A percentile compares a stretch with the other conserved stretches of the same genome.
Conservation (phyloP, 2,888 invertebrate genomes). For the Trachelus stipa region DNA sequence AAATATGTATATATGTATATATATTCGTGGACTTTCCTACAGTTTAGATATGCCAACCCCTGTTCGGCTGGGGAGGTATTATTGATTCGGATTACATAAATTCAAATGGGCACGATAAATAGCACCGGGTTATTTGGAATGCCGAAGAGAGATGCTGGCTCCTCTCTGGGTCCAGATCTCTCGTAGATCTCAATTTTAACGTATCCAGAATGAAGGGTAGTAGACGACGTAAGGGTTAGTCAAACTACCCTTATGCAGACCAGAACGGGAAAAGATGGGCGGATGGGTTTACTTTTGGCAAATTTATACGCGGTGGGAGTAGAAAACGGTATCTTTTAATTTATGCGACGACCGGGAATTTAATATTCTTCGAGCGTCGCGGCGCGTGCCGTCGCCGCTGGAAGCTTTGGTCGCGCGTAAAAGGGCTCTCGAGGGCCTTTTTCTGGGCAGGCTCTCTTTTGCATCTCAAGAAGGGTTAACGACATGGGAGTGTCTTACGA, state of each 20-base stretch:
- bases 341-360: constrained; percentile 62
- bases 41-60: neutral
- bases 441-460: constrained; percentile 40
- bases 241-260: neutral
- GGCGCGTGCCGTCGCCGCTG: constrained; percentile 42
- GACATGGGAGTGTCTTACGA: constrained; percentile 20
- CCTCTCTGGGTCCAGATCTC: neutral
- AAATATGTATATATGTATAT: neutral
- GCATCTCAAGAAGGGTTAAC: constrained; percentile 56
- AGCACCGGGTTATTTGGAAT: neutral
- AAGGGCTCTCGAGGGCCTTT: constrained; percentile 48
- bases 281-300: constrained; percentile 16
- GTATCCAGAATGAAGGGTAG: neutral
- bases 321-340: constrained; percentile 63
- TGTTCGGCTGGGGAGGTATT: neutral
- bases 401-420: constrained; percentile 28
- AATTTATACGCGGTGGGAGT: constrained; percentile 53
- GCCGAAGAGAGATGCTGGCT: neutral
- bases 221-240: neutral
- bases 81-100: neutral
- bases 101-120: neutral
- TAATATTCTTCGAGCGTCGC: constrained; percentile 61
- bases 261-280: neutral
- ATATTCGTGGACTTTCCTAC: neutral
- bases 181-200: neutral